Evolutionary conservation across 2,797 vertebrate genomes (phyloP).

Genomic region (Orientallactaga sibirica): DNA sequence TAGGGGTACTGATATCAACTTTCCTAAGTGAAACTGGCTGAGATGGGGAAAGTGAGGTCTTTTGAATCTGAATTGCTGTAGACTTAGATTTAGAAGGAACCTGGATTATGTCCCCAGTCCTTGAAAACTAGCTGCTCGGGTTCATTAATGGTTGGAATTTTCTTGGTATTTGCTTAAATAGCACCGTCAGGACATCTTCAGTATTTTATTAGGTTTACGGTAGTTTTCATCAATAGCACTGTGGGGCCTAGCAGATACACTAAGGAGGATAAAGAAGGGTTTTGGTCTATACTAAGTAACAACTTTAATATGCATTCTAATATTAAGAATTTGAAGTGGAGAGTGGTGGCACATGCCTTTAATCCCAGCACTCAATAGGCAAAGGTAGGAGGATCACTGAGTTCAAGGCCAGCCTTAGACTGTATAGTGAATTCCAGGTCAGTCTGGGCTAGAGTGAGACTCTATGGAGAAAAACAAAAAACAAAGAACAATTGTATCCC

Average conservation of each 20-base stretch:
- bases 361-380: too few relatives aligned
- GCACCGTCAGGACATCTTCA: slow-evolving; percentile 86
- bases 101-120: slow-evolving; percentile 63
- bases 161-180: slow-evolving; percentile 86
- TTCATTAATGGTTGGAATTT: slow-evolving; percentile 81
- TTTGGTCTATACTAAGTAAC: slow-evolving; percentile 55
- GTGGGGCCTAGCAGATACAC: slow-evolving; percentile 65
- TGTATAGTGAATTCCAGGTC: too few relatives aligned
- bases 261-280: slow-evolving; percentile 64
- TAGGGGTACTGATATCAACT: neutral
- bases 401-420: too few relatives aligned
- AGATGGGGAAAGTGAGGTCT: neutral
- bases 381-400: neutral
- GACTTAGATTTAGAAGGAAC: neutral
- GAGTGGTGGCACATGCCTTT: too few relatives aligned
- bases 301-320: slow-evolving; percentile 39
- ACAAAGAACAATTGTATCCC: too few relatives aligned
- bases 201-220: slow-evolving; percentile 87
- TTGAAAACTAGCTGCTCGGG: slow-evolving; percentile 79
- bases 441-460: too few relatives aligned
- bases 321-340: slow-evolving; percentile 40
- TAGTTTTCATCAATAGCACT: slow-evolving; percentile 80
- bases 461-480: too few relatives aligned
- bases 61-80: slow-evolving; percentile 46
- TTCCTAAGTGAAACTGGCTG: neutral